Percentiles rank a stretch among this genome's conserved stretches.
Evolutionary conservation across 2,797 vertebrate genomes (phyloP).

Genomic region (Gallirallus australis): DNA sequence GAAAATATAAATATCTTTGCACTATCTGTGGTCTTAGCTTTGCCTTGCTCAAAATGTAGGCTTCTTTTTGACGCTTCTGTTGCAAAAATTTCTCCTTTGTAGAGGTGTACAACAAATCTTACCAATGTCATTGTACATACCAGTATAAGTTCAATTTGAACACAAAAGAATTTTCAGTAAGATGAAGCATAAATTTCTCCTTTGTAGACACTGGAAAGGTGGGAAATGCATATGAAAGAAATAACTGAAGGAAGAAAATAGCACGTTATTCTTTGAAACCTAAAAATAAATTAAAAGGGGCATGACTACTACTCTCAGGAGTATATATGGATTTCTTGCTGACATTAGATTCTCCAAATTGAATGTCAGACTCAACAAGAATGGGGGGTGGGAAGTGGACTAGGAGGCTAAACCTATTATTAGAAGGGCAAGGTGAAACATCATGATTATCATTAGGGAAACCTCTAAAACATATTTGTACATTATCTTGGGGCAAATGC

Average conservation of each 20-base stretch:
- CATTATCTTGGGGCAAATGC: constrained; percentile 69
- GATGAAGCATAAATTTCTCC: neutral
- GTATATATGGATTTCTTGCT: constrained; percentile 77
- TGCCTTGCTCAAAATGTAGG: neutral
- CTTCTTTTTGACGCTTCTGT: neutral
- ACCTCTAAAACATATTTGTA: constrained; percentile 70
- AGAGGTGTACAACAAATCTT: neutral
- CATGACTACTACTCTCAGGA: constrained; percentile 42
- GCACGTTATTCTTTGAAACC: constrained; percentile 60
- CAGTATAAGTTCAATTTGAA: neutral
- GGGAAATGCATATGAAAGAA: constrained; percentile 23
- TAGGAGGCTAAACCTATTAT: constrained; percentile 49
- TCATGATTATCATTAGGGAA: constrained; percentile 69
- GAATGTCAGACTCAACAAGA: constrained; percentile 77
- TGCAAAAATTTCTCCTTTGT: neutral
- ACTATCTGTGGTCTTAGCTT: neutral
- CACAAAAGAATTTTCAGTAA: constrained; percentile 20
- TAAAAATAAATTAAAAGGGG: constrained; percentile 74
- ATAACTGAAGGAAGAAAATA: constrained; percentile 38
- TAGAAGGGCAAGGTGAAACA: constrained; percentile 74
- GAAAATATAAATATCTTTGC: neutral
- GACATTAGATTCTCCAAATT: constrained; percentile 77
- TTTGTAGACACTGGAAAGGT: constrained; percentile 3
- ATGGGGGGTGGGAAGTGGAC: neutral
- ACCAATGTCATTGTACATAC: neutral